Evolutionary conservation across 2,797 vertebrate species (phyloP).

Genomic region (Buphagus erythrorhynchus): DNA sequence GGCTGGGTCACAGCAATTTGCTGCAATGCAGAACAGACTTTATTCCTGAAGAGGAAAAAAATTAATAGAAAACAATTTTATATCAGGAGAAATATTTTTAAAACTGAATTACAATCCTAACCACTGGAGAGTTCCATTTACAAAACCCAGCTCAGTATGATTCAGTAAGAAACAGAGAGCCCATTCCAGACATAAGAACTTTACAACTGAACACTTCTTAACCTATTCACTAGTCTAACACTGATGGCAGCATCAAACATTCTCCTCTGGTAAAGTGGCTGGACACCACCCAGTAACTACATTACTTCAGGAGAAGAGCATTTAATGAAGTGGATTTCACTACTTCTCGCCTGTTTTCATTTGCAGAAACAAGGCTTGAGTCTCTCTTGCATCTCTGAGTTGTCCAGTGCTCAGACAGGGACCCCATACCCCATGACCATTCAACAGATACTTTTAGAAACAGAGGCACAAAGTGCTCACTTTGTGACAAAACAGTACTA

Average conservation of each 20-base stretch:
- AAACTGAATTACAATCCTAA: neutral
- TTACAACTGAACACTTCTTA: neutral
- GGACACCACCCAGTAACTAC: neutral
- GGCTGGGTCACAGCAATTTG: neutral
- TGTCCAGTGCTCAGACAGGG: neutral
- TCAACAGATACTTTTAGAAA: neutral
- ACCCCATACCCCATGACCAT: neutral
- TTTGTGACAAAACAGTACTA: neutral
- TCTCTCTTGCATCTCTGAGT: neutral
- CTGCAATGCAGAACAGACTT: constrained; percentile 27
- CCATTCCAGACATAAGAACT: neutral
- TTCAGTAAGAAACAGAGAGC: neutral
- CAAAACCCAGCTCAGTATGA: neutral
- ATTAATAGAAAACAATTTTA: neutral
- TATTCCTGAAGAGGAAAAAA: constrained; percentile 35
- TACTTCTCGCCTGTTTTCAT: neutral
- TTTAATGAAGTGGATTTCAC: neutral
- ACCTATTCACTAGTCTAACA: neutral
- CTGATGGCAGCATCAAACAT: neutral
- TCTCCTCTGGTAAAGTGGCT: neutral
- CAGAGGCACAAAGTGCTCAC: neutral
- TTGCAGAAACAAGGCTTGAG: neutral
- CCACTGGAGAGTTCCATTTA: neutral
- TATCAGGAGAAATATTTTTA: neutral
- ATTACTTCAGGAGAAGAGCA: neutral